Evolutionary conservation across 2,888 invertebrate species (phyloP).

Genomic region (Pandemis heparana): DNA sequence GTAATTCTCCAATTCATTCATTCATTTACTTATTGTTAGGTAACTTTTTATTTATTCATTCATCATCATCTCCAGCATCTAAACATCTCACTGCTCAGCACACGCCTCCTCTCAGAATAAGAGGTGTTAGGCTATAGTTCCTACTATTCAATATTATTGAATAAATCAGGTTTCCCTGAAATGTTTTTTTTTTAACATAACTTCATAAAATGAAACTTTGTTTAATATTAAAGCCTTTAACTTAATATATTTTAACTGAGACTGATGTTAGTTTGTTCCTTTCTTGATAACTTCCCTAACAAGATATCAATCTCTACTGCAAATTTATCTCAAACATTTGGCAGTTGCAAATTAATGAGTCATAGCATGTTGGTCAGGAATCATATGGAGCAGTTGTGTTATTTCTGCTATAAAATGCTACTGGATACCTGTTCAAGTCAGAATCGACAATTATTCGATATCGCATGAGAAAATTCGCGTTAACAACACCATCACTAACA

Average conservation of each 20-base stretch:
- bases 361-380: constrained; percentile 20
- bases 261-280: neutral
- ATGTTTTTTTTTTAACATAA: neutral
- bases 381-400: constrained; percentile 13
- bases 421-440: neutral
- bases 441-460: neutral
- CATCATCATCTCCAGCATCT: too few relatives aligned
- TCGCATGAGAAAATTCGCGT: neutral
- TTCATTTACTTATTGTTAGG: too few relatives aligned
- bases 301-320: too few relatives aligned
- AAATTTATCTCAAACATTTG: constrained; percentile 6
- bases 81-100: too few relatives aligned
- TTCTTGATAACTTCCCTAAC: too few relatives aligned
- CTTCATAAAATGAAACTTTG: neutral
- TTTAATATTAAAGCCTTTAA: neutral
- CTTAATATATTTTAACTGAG: neutral
- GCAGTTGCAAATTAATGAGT: constrained; percentile 36
- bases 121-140: neutral
- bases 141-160: neutral
- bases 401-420: constrained; percentile 8
- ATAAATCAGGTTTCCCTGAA: neutral
- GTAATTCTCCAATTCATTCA: too few relatives aligned
- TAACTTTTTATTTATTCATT: too few relatives aligned
- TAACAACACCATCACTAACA: neutral
- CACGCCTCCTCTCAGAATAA: too few relatives aligned